Base-by-base conservation (phyloP, 2,797 vertebrate genomes). In the Enteromius paludinosus region DNA sequence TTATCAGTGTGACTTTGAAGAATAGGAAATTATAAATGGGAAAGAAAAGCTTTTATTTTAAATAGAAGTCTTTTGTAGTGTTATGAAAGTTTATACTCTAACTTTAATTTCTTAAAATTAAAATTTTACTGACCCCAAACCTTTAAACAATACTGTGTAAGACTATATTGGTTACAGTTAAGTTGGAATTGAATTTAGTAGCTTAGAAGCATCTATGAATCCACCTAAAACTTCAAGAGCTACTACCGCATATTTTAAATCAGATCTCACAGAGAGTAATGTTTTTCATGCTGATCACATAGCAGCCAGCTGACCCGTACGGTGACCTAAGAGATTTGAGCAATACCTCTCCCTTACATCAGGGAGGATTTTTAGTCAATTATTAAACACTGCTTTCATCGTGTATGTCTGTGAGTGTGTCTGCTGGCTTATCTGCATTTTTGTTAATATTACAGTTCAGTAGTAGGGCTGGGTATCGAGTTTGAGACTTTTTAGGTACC, bases 221-320 rank as follows among this genome's bases (percentile, higher is more conserved):
- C 10, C 54, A 59, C n/a, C 56, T 59, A 25, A 25, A 59, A 25
- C n/a, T 4, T 25, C 20, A 25, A 61, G 11, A 61, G 28, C 56
- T 61, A 52, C 49, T 52, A 15, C 10, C 12, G 23, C 4, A 59
- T 23, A 12, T 59, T 59, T 71, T n/a, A 7, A 30, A 38, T 47
- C 52, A 23, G 41, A 64, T 81, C 23, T 74, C 30, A 62, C 18
- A 25, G 28, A 30, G 20, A 49, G 25, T 30, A 38, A 80, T 71
- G 66, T 80, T 33, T 33, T 78, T 49, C 28, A 4, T 35, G 43
- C 56, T 74, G 56, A 28, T 66, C 45, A 66, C 30, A 43, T 61
- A 54, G 43, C 52, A 82, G 62, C 61, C 49, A 6, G 0, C 45
- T 56, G 71, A 66, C 71, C 61, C 9, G 23, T 73, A 20, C n/a